Conservation (phyloP, 53 echinoderm and acorn worm genomes). For the Zoroaster sp. region DNA sequence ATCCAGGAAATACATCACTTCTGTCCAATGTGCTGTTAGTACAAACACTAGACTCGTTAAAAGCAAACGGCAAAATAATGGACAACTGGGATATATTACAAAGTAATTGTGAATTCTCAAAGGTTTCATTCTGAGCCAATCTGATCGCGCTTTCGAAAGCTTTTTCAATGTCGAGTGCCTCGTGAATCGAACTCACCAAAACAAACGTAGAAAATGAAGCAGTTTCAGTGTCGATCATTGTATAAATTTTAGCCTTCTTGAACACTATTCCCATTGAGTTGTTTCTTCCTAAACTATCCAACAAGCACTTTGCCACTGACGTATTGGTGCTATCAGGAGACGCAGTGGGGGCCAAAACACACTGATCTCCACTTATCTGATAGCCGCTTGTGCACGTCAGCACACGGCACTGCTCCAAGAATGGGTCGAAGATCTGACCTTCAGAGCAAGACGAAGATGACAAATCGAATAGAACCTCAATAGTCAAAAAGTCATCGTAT, state of each 20-base stretch:
- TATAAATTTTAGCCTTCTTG: not conserved
- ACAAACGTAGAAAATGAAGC: not conserved
- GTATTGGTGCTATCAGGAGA: not conserved
- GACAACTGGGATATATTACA: not conserved
- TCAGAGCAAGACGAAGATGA: not conserved
- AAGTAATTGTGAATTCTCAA: not conserved
- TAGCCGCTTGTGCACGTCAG: slow-evolving; percentile 28
- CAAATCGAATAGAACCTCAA: slow-evolving; percentile 32
- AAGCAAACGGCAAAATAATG: not conserved
- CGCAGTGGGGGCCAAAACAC: not conserved
- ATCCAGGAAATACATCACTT: not conserved
- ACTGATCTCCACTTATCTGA: not conserved
- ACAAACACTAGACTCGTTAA: not conserved
- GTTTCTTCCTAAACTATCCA: not conserved
- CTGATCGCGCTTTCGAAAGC: not conserved
- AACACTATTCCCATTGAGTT: not conserved
- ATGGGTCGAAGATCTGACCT: slow-evolving; percentile 54
- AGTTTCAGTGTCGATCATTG: not conserved
- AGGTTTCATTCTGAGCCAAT: not conserved
- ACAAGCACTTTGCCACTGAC: not conserved
- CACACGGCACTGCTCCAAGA: slow-evolving; percentile 36
- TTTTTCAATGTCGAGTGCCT: not conserved
- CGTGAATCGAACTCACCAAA: not conserved
- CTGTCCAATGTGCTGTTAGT: not conserved
- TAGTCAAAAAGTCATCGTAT: slow-evolving; percentile 28